Conservation (phyloP, 2,113 vertebrate genomes). For the Thamnaconus septentrionalis region DNA sequence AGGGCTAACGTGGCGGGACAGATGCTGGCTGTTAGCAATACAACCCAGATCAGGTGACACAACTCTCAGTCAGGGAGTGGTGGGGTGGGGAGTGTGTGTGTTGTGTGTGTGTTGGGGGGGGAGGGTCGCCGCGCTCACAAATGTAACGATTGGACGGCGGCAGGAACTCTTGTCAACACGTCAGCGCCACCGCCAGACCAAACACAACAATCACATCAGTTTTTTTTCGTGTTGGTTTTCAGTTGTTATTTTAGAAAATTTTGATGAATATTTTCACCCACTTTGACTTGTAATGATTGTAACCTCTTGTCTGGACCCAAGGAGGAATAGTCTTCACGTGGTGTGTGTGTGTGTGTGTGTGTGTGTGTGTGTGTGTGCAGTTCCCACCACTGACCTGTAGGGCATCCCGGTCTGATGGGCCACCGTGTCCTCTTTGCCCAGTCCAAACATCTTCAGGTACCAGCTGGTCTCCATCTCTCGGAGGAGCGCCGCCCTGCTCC, state of each 20-base stretch:
- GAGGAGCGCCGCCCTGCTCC: conserved; percentile 78
- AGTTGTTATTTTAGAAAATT: no score
- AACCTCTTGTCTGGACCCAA: no score
- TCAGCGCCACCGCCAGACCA: background rate
- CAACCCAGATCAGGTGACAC: conserved; percentile 52
- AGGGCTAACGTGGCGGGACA: conserved; percentile 62
- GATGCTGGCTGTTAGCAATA: conserved; percentile 61
- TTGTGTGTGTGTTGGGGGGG: no score
- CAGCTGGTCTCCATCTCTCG: conserved; percentile 90
- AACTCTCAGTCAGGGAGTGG: conserved; percentile 23
- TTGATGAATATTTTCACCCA: no score
- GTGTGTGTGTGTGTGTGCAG: background rate
- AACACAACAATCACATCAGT: no score
- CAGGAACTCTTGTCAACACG: conserved; percentile 32
- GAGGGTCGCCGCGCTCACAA: conserved; percentile 20
- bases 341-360: background rate
- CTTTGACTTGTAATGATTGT: no score
- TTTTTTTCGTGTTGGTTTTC: no score
- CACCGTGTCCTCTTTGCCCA: conserved; percentile 83
- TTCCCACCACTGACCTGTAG: conserved; percentile 84
- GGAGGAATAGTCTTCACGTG: no score
- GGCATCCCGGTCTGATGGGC: conserved; percentile 86
- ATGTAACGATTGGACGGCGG: conserved; percentile 28
- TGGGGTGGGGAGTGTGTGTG: background rate
- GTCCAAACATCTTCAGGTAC: conserved; percentile 86